These are phyloP conservation scores for Trypoxylus dichotomus DNA, from an alignment of 1,140 invertebrate genomes.

Conservation along the genomic window DNA sequence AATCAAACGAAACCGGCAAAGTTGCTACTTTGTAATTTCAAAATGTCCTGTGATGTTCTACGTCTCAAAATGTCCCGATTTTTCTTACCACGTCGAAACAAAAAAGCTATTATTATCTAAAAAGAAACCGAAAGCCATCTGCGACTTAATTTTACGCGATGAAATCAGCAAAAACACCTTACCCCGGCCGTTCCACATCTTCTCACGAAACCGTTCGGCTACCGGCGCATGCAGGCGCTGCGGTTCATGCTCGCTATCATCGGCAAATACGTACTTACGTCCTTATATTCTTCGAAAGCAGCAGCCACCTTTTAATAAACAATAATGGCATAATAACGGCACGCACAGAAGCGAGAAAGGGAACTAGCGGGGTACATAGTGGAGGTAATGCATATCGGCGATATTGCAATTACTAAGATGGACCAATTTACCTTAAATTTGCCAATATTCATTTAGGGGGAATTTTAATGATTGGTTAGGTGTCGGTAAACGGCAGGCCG, in stretches of 20 bases:
- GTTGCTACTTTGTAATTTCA: too few relatives aligned
- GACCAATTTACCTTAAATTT: conserved; percentile 34
- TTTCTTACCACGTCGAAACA: too few relatives aligned
- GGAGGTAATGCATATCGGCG: conserved; percentile 35
- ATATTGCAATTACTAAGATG: conserved; percentile 36
- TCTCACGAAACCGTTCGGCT: too few relatives aligned
- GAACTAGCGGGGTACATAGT: not conserved
- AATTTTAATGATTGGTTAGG: conserved; percentile 32
- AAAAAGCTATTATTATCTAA: too few relatives aligned
- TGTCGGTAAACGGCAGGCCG: not conserved
- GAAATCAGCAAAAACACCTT: conserved; percentile 5
- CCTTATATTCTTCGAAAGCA: too few relatives aligned
- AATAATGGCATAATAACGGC: conserved; percentile 35
- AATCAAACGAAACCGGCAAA: too few relatives aligned
- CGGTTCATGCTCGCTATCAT: too few relatives aligned
- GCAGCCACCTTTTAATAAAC: not conserved
- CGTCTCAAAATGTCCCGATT: too few relatives aligned
- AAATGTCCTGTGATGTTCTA: too few relatives aligned
- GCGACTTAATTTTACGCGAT: not conserved
- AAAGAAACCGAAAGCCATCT: not conserved
- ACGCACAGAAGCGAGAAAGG: too few relatives aligned
- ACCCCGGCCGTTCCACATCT: not conserved
- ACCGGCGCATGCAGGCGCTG: too few relatives aligned
- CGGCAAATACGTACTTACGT: too few relatives aligned
- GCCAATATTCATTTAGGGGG: conserved; percentile 36